Evolutionary conservation across 2,113 vertebrate species (phyloP).

Genomic region (Aviceda subcristata): DNA sequence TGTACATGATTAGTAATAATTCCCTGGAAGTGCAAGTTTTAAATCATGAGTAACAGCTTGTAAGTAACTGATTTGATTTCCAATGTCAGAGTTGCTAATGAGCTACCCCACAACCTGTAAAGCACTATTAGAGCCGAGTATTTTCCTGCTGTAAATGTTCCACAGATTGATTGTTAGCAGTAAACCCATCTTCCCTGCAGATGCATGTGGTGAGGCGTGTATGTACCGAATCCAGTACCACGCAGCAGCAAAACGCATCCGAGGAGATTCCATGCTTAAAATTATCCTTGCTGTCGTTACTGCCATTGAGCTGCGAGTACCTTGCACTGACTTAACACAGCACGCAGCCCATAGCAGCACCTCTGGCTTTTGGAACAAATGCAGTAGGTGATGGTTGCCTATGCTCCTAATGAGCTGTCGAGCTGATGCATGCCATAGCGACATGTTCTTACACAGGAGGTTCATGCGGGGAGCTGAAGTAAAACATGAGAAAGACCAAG

Average conservation of each 20-base stretch:
- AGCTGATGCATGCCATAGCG: not conserved
- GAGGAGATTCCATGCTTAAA: not conserved
- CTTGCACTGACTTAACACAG: not conserved
- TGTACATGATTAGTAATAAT: not conserved
- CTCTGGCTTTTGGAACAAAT: not conserved
- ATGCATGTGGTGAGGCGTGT: accelerated
- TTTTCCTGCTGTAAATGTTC: not conserved
- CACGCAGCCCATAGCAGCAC: accelerated
- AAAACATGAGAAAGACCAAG: not conserved
- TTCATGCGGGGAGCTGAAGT: not conserved
- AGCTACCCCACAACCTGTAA: not conserved
- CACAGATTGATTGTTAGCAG: not conserved
- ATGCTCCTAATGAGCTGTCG: not conserved
- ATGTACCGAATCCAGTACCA: not conserved
- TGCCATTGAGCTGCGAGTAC: not conserved
- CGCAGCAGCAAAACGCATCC: accelerated
- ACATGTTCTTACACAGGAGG: not conserved
- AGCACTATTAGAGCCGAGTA: not conserved
- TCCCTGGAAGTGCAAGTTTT: not conserved
- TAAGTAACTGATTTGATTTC: not conserved
- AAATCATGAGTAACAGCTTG: not conserved
- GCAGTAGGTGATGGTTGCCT: not conserved
- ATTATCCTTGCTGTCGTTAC: not conserved
- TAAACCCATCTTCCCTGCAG: not conserved
- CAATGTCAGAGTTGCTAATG: not conserved